These are phyloP conservation scores for Leptothorax acervorum DNA, from an alignment of 2,888 invertebrate genomes.

Conservation along the genomic window DNA sequence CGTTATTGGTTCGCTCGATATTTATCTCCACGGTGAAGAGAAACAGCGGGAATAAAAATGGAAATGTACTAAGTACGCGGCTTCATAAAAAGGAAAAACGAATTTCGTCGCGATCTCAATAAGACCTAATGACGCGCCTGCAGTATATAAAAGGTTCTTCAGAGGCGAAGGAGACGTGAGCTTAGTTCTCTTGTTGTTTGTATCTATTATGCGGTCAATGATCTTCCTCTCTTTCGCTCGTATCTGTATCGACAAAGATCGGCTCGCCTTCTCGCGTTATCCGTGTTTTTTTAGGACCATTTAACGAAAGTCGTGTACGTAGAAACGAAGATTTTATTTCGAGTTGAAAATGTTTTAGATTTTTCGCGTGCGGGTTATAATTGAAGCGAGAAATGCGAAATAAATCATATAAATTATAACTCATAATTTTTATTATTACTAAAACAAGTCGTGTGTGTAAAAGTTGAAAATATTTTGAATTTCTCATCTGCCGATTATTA, in stretches of 20 bases:
- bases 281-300: background rate
- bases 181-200: constrained; percentile 6
- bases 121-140: background rate
- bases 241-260: constrained; percentile 54
- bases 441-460: background rate
- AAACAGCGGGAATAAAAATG: background rate
- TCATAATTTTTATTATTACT: background rate
- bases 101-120: background rate
- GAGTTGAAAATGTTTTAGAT: background rate
- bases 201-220: constrained; percentile 77
- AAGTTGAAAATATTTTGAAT: background rate
- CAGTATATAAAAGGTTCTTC: background rate
- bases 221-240: constrained; percentile 73
- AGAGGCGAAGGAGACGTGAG: constrained; percentile 1
- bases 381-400: background rate
- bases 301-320: background rate
- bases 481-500: background rate
- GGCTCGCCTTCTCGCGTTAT: constrained; percentile 45
- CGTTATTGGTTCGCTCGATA: background rate
- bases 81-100: background rate
- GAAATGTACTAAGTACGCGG: background rate
- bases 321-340: background rate
- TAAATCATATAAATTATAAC: background rate
- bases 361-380: background rate
- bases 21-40: background rate